Evolutionary conservation across 2,797 vertebrate species (phyloP).

Genomic region (Sebastes cheni): DNA sequence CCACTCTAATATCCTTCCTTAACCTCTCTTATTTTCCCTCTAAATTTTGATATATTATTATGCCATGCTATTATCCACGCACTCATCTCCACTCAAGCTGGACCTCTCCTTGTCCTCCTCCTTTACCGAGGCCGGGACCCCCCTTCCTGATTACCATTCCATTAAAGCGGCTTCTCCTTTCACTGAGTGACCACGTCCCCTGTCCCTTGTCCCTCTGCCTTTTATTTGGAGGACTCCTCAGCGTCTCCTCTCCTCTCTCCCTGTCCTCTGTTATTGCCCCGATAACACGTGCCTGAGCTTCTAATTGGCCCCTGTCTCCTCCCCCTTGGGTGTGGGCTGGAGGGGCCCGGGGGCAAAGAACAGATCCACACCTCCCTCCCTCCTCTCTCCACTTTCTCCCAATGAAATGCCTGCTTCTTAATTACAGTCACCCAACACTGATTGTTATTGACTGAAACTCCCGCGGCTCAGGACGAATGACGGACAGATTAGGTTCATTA

Average conservation of each 20-base stretch:
- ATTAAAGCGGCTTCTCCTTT: slow-evolving; percentile 78
- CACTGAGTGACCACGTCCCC: slow-evolving; percentile 73
- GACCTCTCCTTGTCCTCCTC: slow-evolving; percentile 81
- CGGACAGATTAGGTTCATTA: slow-evolving; percentile 81
- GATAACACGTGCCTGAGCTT: slow-evolving; percentile 70
- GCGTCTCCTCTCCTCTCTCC: slow-evolving; percentile 37
- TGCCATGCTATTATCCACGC: slow-evolving; percentile 79
- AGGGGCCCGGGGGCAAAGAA: slow-evolving; percentile 59
- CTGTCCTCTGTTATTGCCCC: slow-evolving; percentile 62
- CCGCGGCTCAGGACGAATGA: slow-evolving; percentile 73
- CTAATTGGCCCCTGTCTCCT: slow-evolving; percentile 68
- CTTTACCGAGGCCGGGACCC: slow-evolving; percentile 75
- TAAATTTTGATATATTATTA: slow-evolving; percentile 83
- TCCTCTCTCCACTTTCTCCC: slow-evolving; percentile 71
- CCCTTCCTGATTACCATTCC: slow-evolving; percentile 81
- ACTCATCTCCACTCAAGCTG: slow-evolving; percentile 74
- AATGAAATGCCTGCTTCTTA: slow-evolving; percentile 79
- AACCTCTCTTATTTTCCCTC: slow-evolving; percentile 81
- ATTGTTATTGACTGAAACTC: slow-evolving; percentile 83
- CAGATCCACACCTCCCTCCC: slow-evolving; percentile 61
- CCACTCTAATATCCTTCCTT: slow-evolving; percentile 80
- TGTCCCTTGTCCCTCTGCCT: slow-evolving; percentile 67
- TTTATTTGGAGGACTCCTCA: slow-evolving; percentile 78
- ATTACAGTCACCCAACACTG: slow-evolving; percentile 82
- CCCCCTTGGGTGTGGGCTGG: slow-evolving; percentile 51